phyloP scores from a whole-genome alignment of 2,113 vertebrate species.

The Clinocottus analis region DNA sequence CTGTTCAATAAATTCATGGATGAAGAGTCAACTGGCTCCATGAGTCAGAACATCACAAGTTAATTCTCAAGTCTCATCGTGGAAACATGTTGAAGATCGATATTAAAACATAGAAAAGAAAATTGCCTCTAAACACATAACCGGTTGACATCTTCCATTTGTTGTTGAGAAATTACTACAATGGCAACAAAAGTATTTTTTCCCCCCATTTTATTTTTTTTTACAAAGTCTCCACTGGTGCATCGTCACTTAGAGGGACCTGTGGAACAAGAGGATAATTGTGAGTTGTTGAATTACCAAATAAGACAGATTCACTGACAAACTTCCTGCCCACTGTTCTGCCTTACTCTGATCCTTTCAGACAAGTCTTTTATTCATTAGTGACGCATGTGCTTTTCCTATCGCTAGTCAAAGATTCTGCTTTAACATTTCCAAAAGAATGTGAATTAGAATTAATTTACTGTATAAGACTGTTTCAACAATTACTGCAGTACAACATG shows the following conservation, averaged over 20 bases:
- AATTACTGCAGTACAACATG: neutral
- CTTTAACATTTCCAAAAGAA: neutral
- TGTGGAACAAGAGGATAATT: conserved; percentile 58
- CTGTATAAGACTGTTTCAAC: neutral
- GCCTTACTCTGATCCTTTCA: too few relatives aligned
- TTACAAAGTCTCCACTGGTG: conserved; percentile 66
- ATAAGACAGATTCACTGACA: neutral
- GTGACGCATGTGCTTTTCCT: neutral
- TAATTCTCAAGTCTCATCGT: too few relatives aligned
- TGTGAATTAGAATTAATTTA: neutral
- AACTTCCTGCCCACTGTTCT: neutral
- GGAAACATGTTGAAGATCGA: neutral
- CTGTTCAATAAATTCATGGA: too few relatives aligned
- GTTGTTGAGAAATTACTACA: neutral
- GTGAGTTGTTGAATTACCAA: neutral
- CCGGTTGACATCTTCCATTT: neutral
- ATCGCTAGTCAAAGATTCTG: neutral
- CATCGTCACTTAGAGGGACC: conserved; percentile 82
- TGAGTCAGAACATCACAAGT: too few relatives aligned
- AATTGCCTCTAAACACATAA: too few relatives aligned
- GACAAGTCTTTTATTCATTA: neutral
- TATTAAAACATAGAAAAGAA: neutral
- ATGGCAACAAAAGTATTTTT: conserved; percentile 6
- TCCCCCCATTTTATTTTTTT: conserved; percentile 84
- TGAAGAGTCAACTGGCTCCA: too few relatives aligned